These are phyloP conservation scores for Chloroclysta siterata DNA, from an alignment of 2,888 invertebrate genomes.

Conservation along the genomic window DNA sequence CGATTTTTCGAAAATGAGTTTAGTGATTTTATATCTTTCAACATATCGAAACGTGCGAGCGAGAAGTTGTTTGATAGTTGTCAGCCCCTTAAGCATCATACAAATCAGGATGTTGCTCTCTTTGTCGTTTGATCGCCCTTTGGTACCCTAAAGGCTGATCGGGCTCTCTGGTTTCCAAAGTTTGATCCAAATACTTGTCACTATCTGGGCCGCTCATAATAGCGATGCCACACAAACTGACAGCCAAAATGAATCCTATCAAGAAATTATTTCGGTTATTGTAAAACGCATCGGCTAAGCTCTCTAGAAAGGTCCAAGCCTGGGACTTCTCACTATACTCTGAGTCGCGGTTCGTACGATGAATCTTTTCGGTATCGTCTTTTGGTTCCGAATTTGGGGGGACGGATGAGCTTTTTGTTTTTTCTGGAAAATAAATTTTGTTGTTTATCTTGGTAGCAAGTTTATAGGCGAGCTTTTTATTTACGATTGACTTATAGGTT, in stretches of 20 bases:
- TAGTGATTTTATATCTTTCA: too few relatives aligned
- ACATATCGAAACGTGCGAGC: too few relatives aligned
- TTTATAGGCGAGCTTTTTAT: background rate
- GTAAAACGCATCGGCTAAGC: conserved; percentile 57
- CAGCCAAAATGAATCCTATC: conserved; percentile 59
- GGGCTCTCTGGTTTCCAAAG: conserved; percentile 39
- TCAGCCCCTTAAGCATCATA: conserved; percentile 76
- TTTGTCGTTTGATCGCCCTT: conserved; percentile 53
- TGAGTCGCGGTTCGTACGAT: conserved; percentile 67
- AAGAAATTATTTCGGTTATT: conserved; percentile 60
- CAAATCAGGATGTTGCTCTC: conserved; percentile 63
- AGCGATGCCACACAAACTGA: conserved; percentile 38
- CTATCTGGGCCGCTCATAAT: conserved; percentile 53
- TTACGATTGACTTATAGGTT: too few relatives aligned
- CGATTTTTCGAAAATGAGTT: too few relatives aligned
- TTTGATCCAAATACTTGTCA: conserved; percentile 47
- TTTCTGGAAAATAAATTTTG: conserved; percentile 75
- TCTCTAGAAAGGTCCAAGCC: conserved; percentile 66
- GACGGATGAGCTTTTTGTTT: conserved; percentile 57
- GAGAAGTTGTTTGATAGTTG: too few relatives aligned
- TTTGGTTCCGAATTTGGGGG: conserved; percentile 34
- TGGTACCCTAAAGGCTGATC: conserved; percentile 68
- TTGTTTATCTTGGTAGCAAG: conserved; percentile 25
- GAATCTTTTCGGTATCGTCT: conserved; percentile 60
- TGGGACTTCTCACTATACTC: conserved; percentile 53